Evolutionary conservation across 2,113 vertebrate species (phyloP).

Genomic region (Silurus meridionalis): DNA sequence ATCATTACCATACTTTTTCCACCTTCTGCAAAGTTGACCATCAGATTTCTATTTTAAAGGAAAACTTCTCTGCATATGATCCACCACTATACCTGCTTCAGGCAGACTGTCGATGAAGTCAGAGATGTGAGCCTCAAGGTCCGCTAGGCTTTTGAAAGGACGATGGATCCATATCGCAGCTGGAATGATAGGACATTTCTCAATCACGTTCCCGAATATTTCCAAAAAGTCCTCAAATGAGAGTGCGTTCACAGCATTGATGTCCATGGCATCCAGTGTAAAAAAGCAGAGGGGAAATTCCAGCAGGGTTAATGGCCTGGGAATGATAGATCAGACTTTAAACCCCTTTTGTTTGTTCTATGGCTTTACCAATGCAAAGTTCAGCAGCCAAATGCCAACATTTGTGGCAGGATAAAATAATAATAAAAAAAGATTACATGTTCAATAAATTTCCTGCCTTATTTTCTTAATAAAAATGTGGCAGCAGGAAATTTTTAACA

Average conservation of each 20-base stretch:
- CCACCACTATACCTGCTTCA: conserved; percentile 67
- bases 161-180: conserved; percentile 77
- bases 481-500: not conserved
- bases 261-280: conserved; percentile 68
- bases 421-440: too few relatives aligned
- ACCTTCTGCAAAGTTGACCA: not conserved
- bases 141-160: conserved; percentile 67
- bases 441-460: not conserved
- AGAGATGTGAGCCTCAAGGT: conserved; percentile 68
- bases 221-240: conserved; percentile 77
- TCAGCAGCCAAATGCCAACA: not conserved
- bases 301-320: not conserved
- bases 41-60: too few relatives aligned
- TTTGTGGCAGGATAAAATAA: not conserved
- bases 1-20: not conserved
- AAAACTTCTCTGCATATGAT: not conserved
- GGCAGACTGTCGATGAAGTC: conserved; percentile 78
- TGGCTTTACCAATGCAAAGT: not conserved
- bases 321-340: conserved; percentile 20
- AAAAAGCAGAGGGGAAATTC: not conserved
- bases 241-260: conserved; percentile 71
- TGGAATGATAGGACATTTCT: conserved; percentile 76
- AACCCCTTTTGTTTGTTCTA: conserved; percentile 21
- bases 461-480: not conserved
- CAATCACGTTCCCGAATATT: conserved; percentile 79